These are phyloP conservation scores for Hyperopisus bebe DNA, from an alignment of 2,113 vertebrate species.

Conservation along the genomic window DNA sequence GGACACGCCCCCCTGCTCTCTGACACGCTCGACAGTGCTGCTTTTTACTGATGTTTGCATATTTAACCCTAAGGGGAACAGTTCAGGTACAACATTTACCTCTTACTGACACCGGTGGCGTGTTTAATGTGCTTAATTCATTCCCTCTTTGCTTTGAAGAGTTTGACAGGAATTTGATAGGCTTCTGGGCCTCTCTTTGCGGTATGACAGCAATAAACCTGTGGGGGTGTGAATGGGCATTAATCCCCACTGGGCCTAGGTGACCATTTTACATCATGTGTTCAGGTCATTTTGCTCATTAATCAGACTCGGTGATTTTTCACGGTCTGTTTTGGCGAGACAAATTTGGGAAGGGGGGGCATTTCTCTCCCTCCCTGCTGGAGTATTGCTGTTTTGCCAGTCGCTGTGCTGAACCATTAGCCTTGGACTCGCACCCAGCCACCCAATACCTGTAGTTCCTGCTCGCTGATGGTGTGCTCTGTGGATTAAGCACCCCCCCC, in stretches of 20 bases:
- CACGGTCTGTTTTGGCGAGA: neutral
- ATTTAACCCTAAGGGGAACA: neutral
- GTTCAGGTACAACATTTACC: neutral
- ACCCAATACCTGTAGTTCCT: neutral
- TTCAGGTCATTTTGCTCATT: neutral
- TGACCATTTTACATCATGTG: neutral
- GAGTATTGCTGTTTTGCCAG: conserved; percentile 78
- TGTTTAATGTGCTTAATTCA: conserved; percentile 3
- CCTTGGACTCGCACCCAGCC: conserved; percentile 59
- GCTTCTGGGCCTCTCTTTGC: conserved; percentile 24
- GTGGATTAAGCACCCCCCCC: no score
- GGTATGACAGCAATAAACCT: neutral
- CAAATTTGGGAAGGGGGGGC: neutral
- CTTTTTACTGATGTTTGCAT: neutral
- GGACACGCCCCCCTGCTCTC: neutral
- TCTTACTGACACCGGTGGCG: neutral
- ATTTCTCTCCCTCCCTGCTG: conserved; percentile 57
- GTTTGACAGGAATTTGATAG: neutral
- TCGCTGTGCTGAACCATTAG: conserved; percentile 77
- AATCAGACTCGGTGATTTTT: neutral
- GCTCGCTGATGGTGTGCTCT: neutral
- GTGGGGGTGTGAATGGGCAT: neutral
- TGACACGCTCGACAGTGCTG: neutral
- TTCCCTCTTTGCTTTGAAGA: conserved; percentile 24
- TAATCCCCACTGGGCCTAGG: neutral